Evolutionary conservation across 92 coral and sea anemone genomes (phyloP).

Genomic region (Siderastrea siderea): DNA sequence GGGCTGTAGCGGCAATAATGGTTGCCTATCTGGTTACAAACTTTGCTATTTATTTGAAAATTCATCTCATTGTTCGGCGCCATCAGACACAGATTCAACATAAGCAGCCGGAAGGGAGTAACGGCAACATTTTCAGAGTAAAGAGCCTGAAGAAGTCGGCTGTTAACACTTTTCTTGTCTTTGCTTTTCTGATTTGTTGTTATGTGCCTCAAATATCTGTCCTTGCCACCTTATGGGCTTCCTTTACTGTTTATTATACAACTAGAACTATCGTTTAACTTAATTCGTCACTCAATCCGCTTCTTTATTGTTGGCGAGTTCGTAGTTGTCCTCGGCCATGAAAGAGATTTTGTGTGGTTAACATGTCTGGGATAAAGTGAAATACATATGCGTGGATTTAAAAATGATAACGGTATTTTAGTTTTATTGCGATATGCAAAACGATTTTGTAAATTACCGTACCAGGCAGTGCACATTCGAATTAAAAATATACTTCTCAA

Average conservation of each 20-base stretch:
- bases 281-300: not conserved
- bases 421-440: too few species aligned
- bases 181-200: not conserved
- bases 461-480: too few species aligned
- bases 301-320: slow-evolving; percentile 9
- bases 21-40: not conserved
- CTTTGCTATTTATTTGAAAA: slow-evolving; percentile 13
- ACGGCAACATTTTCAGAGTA: not conserved
- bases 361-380: too few species aligned
- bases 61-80: slow-evolving; percentile 5
- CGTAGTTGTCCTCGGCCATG: not conserved
- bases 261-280: not conserved
- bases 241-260: not conserved
- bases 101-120: not conserved
- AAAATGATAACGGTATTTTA: too few species aligned
- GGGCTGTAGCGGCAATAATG: not conserved
- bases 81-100: slow-evolving; percentile 10
- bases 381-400: too few species aligned
- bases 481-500: too few species aligned
- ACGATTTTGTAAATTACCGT: too few species aligned
- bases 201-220: not conserved
- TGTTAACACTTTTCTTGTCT: slow-evolving; percentile 1
- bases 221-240: too few species aligned
- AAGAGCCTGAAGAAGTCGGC: not conserved
- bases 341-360: not conserved